Evolutionary conservation across 2,113 vertebrate species (phyloP).

Genomic region (Spermophilus dauricus): DNA sequence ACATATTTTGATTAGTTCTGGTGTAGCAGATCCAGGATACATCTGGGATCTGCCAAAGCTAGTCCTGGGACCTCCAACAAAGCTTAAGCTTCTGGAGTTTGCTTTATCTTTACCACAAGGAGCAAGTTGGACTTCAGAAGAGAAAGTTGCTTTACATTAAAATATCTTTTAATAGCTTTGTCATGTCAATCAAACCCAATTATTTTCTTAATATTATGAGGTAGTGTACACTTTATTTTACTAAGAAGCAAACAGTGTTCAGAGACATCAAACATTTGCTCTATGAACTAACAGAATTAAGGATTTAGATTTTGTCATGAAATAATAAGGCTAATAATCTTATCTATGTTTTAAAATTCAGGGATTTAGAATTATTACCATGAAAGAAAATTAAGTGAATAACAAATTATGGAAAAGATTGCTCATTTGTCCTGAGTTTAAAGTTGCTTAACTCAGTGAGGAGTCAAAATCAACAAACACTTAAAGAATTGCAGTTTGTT

Average conservation of each 20-base stretch:
- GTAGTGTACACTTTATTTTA: constrained; percentile 25
- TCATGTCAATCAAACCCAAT: background rate
- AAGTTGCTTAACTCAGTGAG: background rate
- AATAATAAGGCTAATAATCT: background rate
- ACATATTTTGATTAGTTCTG: background rate
- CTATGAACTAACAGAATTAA: background rate
- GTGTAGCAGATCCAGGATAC: background rate
- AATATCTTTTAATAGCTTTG: background rate
- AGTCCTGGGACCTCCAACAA: background rate
- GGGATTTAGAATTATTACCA: background rate
- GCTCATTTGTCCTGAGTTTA: background rate
- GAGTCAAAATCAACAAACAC: constrained; percentile 2
- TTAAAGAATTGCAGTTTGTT: background rate
- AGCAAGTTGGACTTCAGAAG: constrained; percentile 3
- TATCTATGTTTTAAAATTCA: background rate
- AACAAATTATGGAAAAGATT: background rate
- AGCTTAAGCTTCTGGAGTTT: background rate
- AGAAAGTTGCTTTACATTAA: constrained; percentile 54
- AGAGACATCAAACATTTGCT: constrained; percentile 44
- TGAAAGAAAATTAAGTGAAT: background rate
- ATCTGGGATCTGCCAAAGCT: background rate
- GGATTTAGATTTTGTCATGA: background rate
- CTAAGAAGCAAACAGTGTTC: constrained; percentile 1
- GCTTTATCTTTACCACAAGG: background rate
- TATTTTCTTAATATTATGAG: constrained; percentile 56